These are phyloP conservation scores for Nipponacmea schrenckii DNA, from an alignment of 2,888 invertebrate genomes.

Conservation along the genomic window DNA sequence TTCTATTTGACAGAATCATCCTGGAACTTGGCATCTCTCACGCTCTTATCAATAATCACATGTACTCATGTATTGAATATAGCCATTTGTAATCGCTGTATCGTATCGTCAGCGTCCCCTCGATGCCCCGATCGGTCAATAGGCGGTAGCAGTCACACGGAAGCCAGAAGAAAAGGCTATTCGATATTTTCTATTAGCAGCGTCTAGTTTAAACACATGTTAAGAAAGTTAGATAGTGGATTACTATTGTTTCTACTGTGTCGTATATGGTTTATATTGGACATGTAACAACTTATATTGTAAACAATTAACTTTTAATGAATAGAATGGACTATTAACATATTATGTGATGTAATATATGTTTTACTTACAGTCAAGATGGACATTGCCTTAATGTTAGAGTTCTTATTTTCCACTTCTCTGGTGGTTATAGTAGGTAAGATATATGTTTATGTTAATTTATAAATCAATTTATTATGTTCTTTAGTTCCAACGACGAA, in stretches of 20 bases:
- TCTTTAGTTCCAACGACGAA: too few relatives aligned
- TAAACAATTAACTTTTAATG: too few relatives aligned
- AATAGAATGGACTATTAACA: too few relatives aligned
- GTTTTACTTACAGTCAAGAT: not conserved
- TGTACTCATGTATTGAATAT: constrained; percentile 6
- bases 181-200: constrained; percentile 2
- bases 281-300: too few relatives aligned
- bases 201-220: not conserved
- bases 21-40: not conserved
- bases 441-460: not conserved
- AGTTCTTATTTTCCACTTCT: not conserved
- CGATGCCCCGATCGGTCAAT: not conserved
- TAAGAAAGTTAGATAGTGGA: not conserved
- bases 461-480: too few relatives aligned
- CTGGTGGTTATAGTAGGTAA: not conserved
- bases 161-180: constrained; percentile 1
- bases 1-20: not conserved
- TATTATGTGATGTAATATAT: too few relatives aligned
- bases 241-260: not conserved
- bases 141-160: constrained; percentile 7
- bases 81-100: constrained; percentile 5
- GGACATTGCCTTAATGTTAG: constrained; percentile 3
- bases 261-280: too few relatives aligned
- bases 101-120: constrained; percentile 3
- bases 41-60: constrained; percentile 3